Evolutionary conservation across 1,140 invertebrate genomes (phyloP), one percentile per base, ranked within the genome.

Genomic region (Drosophila virilis): DNA sequence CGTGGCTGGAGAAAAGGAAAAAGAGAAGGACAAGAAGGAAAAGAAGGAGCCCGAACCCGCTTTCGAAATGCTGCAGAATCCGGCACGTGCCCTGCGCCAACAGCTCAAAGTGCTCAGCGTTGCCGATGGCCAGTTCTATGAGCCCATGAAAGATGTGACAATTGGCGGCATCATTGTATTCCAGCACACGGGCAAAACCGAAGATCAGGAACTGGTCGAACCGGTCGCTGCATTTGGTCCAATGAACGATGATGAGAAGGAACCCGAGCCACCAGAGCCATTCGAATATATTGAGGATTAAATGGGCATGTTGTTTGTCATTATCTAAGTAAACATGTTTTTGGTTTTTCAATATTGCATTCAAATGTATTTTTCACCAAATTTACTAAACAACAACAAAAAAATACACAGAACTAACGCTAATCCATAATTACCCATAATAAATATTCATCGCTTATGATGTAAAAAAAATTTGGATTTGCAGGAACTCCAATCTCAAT

Each of bases 161-260:
- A 98, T 98, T 89, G 98, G 99, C 35, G 99, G 99, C 15, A 99
- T 99, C 78, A 96, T 99, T 28, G 98, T 99, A 94, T 95, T 99
- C 74, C 95, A 98, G 88, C 96, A 97, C 90, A 94, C 95, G 51
- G 96, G 97, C 62, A 95, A 96, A 10, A 95, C 95, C 1, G 94
- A 94, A 35, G 94, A 94, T 42, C 95, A 96, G 76, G 96, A 98
- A 74, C 94, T 99, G 22, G 98, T 99, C 2, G 98, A 99, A 92
- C 97, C 98, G 10, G 97, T 99, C 9, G 96, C 96, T 40, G 97
- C 98, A 33, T 98, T 97, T 82, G 98, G 98, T 4, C 98, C 98
- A 0, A 98, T 98, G 93, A 95, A 96, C 8, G 98, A 99, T 77
- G 98, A 98, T 85, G 90, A 85, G 33, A 98, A 98, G 84, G 98